These are phyloP conservation scores for Neodiprion lecontei DNA, from an alignment of 1,140 invertebrate species.

Conservation along the genomic window DNA sequence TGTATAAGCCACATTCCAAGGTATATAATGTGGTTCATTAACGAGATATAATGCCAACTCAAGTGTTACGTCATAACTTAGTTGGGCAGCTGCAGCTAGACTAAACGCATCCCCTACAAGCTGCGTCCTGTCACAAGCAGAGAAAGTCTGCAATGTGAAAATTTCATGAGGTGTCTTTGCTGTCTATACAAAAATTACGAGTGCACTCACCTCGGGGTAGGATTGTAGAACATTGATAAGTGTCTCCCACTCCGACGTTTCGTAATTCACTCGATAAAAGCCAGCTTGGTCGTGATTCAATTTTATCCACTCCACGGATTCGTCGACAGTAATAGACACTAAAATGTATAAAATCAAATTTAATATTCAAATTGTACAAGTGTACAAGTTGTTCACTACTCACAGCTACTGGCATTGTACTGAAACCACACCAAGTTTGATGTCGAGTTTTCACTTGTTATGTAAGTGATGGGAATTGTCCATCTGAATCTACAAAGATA, in stretches of 20 bases:
- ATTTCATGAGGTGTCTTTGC: background rate
- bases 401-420: constrained; percentile 63
- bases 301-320: constrained; percentile 77
- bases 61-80: constrained; percentile 72
- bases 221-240: constrained; percentile 65
- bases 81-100: constrained; percentile 72
- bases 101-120: constrained; percentile 86
- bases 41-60: constrained; percentile 72
- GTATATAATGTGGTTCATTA: constrained; percentile 72
- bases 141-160: constrained; percentile 62
- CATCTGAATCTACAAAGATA: constrained; percentile 73
- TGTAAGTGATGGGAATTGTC: constrained; percentile 83
- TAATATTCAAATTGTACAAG: constrained; percentile 30
- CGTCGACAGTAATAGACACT: constrained; percentile 59
- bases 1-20: constrained; percentile 72
- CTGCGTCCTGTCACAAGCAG: constrained; percentile 79
- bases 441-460: constrained; percentile 64
- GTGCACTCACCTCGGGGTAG: constrained; percentile 59
- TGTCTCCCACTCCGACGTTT: constrained; percentile 70
- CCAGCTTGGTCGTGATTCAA: constrained; percentile 86
- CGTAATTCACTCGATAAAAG: constrained; percentile 89
- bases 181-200: background rate
- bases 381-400: constrained; percentile 35
- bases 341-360: constrained; percentile 28
- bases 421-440: constrained; percentile 67